Percentiles rank a stretch among this genome's conserved stretches.
Evolutionary conservation across 2,888 invertebrate genomes (phyloP).

Genomic region (Lamellibrachia satsuma): DNA sequence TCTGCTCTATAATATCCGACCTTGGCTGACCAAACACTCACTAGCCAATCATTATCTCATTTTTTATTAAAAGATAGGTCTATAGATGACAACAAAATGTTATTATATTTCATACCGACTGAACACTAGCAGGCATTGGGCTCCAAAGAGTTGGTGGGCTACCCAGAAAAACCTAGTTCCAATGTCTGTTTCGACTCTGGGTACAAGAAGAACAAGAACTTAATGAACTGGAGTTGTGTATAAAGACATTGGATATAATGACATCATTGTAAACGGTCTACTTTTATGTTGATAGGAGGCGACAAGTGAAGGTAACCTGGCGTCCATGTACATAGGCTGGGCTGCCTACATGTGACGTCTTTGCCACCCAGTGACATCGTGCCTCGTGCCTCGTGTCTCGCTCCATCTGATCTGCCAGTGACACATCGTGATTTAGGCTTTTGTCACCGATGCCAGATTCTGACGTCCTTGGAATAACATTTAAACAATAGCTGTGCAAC

Average conservation of each 20-base stretch:
- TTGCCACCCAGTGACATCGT: background rate
- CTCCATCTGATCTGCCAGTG: background rate
- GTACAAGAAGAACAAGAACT: no score
- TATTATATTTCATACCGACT: no score
- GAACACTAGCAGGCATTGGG: no score
- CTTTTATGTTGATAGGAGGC: slow-evolving; percentile 73
- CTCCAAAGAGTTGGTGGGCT: no score
- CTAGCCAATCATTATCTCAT: no score
- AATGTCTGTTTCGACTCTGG: no score
- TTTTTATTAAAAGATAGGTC: no score
- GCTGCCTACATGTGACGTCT: slow-evolving; percentile 78
- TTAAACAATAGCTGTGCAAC: background rate
- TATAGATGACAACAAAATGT: no score
- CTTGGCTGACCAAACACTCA: no score
- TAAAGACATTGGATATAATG: background rate
- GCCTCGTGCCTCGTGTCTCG: background rate
- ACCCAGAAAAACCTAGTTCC: no score
- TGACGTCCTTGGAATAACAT: background rate
- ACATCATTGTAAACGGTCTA: background rate
- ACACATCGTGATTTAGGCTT: background rate
- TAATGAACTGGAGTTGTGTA: no score
- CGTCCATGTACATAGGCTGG: slow-evolving; percentile 98
- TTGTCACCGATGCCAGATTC: background rate
- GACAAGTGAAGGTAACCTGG: slow-evolving; percentile 84
- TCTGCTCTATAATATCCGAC: no score